Percentiles rank a stretch among this genome's conserved stretches.
These are phyloP conservation scores for Fistularia commersonii DNA, from an alignment of 2,797 vertebrate species.

Conservation along the genomic window DNA sequence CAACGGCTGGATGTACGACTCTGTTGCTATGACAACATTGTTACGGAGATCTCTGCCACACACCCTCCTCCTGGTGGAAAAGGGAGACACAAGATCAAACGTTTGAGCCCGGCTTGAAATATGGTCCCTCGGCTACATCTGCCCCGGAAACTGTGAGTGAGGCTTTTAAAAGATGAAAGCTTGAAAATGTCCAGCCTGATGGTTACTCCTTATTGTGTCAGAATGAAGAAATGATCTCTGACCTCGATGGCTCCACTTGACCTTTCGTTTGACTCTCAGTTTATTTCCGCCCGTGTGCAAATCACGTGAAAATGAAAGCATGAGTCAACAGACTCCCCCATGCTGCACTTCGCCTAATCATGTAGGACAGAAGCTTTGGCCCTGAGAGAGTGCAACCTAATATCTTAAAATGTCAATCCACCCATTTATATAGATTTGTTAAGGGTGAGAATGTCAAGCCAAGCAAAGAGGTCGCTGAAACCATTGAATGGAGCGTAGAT, in stretches of 20 bases:
- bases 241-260: slow-evolving; percentile 37
- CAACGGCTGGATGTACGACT: slow-evolving; percentile 83
- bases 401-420: slow-evolving; percentile 12
- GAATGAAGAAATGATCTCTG: slow-evolving; percentile 12
- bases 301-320: slow-evolving; percentile 20
- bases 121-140: not conserved
- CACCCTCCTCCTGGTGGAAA: slow-evolving; percentile 77
- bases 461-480: slow-evolving; percentile 4
- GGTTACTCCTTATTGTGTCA: slow-evolving; percentile 34
- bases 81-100: not conserved
- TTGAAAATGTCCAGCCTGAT: slow-evolving; percentile 19
- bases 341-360: not conserved
- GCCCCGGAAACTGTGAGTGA: not conserved
- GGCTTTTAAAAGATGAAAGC: not conserved
- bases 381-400: slow-evolving; percentile 13
- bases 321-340: not conserved
- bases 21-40: slow-evolving; percentile 49
- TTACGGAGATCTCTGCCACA: slow-evolving; percentile 59
- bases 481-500: slow-evolving; percentile 14
- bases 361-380: slow-evolving; percentile 1
- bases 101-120: slow-evolving; percentile 1
- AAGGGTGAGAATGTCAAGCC: slow-evolving; percentile 11
- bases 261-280: slow-evolving; percentile 16
- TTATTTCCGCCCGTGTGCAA: slow-evolving; percentile 38
- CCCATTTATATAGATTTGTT: slow-evolving; percentile 4